Percentiles rank a stretch among this genome's conserved stretches.
Conservation (phyloP, 1,140 invertebrate species). For the Ceratina japonica region DNA sequence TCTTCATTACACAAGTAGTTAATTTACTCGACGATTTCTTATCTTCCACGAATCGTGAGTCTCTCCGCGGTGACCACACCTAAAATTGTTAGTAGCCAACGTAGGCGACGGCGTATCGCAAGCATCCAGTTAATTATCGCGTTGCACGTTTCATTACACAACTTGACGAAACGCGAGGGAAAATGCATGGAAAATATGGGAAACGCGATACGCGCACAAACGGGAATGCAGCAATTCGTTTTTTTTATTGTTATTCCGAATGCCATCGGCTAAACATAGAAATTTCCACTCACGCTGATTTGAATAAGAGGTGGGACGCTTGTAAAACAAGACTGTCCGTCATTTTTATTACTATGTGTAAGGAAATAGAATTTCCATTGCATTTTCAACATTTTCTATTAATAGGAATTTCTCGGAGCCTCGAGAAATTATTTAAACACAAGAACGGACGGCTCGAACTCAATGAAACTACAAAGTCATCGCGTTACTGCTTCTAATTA, state of each 20-base stretch:
- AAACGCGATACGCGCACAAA: neutral
- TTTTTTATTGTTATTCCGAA: neutral
- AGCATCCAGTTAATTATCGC: neutral
- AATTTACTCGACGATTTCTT: neutral
- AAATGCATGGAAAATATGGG: conserved; percentile 8
- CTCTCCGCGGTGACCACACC: conserved; percentile 3
- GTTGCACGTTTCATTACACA: conserved; percentile 14
- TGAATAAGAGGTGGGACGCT: no score
- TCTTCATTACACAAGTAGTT: no score
- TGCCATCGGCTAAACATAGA: neutral
- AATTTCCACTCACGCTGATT: neutral
- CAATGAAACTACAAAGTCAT: no score
- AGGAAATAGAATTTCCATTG: no score
- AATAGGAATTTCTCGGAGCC: no score
- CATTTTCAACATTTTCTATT: no score
- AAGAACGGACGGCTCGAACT: no score
- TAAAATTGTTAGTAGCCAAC: conserved; percentile 23
- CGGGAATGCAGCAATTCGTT: neutral
- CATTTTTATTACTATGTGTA: no score
- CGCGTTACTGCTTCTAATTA: no score
- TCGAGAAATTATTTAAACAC: no score
- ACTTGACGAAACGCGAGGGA: conserved; percentile 1
- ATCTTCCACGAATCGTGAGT: neutral
- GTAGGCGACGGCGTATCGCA: neutral
- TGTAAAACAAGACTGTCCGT: no score